A percentile compares a stretch with the other conserved stretches of the same genome.
Evolutionary conservation across 2,888 invertebrate genomes (phyloP).

Genomic region (Pammene fasciana): DNA sequence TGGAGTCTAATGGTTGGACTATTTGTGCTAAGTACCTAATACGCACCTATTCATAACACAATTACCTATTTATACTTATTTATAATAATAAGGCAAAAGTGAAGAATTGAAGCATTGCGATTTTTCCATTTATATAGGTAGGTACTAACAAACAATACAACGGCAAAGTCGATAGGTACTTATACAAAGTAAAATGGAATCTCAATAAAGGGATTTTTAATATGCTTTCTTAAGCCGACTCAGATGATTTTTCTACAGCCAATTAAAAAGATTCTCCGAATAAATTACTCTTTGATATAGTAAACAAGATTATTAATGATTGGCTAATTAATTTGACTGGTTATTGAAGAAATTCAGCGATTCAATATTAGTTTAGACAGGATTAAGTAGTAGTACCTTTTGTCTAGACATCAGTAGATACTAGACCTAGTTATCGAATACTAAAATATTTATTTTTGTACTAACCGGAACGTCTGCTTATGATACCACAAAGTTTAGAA

Average conservation of each 20-base stretch:
- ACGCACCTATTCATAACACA: background rate
- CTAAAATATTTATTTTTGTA: too few relatives aligned
- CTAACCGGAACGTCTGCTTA: too few relatives aligned
- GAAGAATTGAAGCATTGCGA: background rate
- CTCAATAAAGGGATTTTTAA: slow-evolving; percentile 46
- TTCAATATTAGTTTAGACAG: too few relatives aligned
- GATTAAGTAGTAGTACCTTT: too few relatives aligned
- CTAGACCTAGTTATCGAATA: too few relatives aligned
- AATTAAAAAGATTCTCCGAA: slow-evolving; percentile 19
- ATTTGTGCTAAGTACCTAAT: too few relatives aligned
- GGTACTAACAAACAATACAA: background rate
- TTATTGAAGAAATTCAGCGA: too few relatives aligned
- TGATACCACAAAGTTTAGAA: too few relatives aligned
- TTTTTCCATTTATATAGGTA: background rate
- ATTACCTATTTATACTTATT: too few relatives aligned
- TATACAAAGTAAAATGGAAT: slow-evolving; percentile 46
- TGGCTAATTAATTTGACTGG: slow-evolving; percentile 6
- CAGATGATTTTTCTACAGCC: background rate
- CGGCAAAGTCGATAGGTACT: slow-evolving; percentile 3
- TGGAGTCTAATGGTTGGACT: too few relatives aligned
- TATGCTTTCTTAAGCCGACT: background rate
- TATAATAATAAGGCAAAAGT: too few relatives aligned
- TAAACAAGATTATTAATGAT: background rate
- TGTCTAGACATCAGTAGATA: too few relatives aligned
- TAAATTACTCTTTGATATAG: background rate